These are phyloP conservation scores for Antidorcas marsupialis DNA, from an alignment of 2,113 vertebrate species.

Conservation along the genomic window DNA sequence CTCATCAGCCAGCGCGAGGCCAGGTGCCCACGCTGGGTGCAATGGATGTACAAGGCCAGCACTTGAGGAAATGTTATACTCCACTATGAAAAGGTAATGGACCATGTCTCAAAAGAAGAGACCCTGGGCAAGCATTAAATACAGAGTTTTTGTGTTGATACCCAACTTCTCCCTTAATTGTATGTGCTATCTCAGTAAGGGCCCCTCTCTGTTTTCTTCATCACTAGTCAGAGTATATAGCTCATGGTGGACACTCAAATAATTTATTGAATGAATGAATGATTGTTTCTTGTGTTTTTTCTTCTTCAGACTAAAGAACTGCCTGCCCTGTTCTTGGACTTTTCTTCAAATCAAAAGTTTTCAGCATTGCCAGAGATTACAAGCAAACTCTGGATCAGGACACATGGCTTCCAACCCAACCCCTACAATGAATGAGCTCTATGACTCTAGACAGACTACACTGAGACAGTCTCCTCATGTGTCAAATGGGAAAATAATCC, in stretches of 20 bases:
- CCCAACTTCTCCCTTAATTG: background rate
- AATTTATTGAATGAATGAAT: background rate
- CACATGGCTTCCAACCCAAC: background rate
- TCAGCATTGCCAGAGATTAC: background rate
- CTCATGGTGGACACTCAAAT: background rate
- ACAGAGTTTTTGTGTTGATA: background rate
- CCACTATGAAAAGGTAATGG: background rate
- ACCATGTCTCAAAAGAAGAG: background rate
- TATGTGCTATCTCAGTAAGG: background rate
- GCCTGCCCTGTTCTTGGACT: background rate
- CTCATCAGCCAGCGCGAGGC: background rate
- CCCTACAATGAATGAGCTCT: background rate
- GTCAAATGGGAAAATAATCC: background rate
- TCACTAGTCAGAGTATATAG: background rate
- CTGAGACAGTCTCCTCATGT: background rate
- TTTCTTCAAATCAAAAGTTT: background rate
- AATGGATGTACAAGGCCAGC: background rate
- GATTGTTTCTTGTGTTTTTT: background rate
- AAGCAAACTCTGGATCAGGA: background rate
- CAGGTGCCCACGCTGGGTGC: background rate
- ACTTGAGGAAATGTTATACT: background rate
- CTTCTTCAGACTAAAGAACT: background rate
- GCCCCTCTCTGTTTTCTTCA: background rate
- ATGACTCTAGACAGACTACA: background rate
- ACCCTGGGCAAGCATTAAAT: background rate